Base-by-base conservation (phyloP, 2,113 vertebrate species). In the Furnarius figulus region DNA sequence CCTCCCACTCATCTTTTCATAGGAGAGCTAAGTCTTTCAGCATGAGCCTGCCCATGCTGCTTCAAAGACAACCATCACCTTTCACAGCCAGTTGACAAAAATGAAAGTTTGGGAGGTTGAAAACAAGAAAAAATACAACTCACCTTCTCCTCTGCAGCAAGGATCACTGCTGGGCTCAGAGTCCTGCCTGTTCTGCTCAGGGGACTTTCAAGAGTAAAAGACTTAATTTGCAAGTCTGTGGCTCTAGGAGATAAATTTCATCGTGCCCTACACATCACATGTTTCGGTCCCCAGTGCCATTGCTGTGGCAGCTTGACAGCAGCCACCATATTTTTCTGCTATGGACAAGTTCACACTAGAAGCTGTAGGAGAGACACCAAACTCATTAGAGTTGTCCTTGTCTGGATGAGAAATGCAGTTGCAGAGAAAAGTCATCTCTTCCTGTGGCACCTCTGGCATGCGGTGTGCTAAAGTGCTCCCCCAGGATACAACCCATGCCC, bases 1-100 rank as follows among this genome's bases (percentile, higher is more conserved):
- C 91, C 91, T 96, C 89, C 92, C 85, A 91, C 81, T 95, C 90
- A 91, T 85, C 90, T 67, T 89, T 91, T 74, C 84, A 87, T 66
- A 50, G 66, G 71, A 82, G 65, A 94, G 61, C 35, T 52, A 77
- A 96, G 89, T 50, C 81, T 94, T 96, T 77, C 90, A 84, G 87
- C 16, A 0, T 70, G 83, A 95, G 77, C 55, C 58, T 85, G 73
- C 85, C 81, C 83, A 77, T 87, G 83, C 79, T 93, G 67, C 46
- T 91, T 81, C 94, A 78, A 75, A 89, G 85, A 67, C 82, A 90
- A 59, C 71, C 81, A 91, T 71, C 79, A 93, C 89, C 78, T 95
- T 95, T 78, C 71, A 75, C 74, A 91, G 80, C 81, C 85, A 93
- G 72, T 35, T 92, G 82, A 83, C 67, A 89, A 74, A 94, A 96